Conservation (phyloP, 2,888 invertebrate genomes). For the Hybos culiciformis region DNA sequence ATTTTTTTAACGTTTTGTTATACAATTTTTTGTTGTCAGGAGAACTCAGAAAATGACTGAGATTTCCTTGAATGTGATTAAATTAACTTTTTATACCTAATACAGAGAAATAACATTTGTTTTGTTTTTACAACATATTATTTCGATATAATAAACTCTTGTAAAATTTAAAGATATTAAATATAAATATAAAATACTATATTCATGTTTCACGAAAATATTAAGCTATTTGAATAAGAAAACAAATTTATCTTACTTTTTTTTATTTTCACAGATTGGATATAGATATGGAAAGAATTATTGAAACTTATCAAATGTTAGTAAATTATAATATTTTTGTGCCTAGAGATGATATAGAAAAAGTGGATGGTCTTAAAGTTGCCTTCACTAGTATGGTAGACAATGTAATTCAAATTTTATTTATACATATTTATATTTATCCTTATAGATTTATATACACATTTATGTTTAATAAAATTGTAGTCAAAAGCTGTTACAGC, state of each 20-base stretch:
- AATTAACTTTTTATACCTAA: no score
- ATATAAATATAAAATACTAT: no score
- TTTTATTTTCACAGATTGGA: slow-evolving; percentile 44
- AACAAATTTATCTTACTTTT: not conserved
- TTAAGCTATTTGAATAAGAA: no score
- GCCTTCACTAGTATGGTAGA: slow-evolving; percentile 62
- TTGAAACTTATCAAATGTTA: slow-evolving; percentile 67
- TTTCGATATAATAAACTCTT: not conserved
- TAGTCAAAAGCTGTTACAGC: slow-evolving; percentile 26
- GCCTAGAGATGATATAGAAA: slow-evolving; percentile 62
- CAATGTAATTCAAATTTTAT: slow-evolving; percentile 39
- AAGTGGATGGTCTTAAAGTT: slow-evolving; percentile 63
- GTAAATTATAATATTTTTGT: slow-evolving; percentile 50
- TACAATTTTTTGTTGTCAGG: no score
- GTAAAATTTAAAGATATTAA: not conserved
- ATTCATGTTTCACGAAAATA: no score
- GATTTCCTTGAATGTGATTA: no score
- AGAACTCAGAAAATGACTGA: no score
- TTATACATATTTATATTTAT: not conserved
- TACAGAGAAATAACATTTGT: no score
- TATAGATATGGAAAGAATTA: slow-evolving; percentile 57
- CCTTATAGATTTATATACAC: not conserved
- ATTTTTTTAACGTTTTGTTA: no score
- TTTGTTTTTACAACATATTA: not conserved
- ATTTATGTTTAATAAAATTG: slow-evolving; percentile 4